Evolutionary conservation across 2,888 invertebrate genomes (phyloP).

Genomic region (Hirtodrosophila trivittata): DNA sequence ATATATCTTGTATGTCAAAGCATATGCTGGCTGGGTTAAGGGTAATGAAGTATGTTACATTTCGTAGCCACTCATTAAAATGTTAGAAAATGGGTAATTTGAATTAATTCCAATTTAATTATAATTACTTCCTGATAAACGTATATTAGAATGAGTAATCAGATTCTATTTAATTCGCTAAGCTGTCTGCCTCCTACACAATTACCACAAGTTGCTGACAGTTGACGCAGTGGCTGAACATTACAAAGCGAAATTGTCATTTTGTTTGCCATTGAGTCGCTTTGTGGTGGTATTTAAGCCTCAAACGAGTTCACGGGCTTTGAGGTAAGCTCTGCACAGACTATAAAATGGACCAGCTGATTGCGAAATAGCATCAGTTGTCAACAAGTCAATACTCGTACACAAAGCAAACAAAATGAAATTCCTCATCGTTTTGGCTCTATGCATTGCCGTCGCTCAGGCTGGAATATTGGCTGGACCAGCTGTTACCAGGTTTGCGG

Average conservation of each 20-base stretch:
- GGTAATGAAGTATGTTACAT: too few relatives aligned
- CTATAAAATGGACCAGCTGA: too few relatives aligned
- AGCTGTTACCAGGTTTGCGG: constrained; percentile 24
- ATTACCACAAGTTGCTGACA: constrained; percentile 15
- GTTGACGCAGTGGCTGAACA: too few relatives aligned
- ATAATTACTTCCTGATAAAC: background rate
- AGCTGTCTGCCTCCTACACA: constrained; percentile 7
- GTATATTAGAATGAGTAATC: constrained; percentile 12
- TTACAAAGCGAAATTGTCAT: constrained; percentile 38
- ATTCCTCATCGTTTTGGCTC: constrained; percentile 38
- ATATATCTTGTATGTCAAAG: too few relatives aligned
- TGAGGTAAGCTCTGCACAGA: background rate
- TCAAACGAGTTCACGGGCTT: constrained; percentile 41
- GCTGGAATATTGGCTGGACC: background rate
- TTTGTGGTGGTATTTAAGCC: constrained; percentile 18
- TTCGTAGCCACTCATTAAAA: too few relatives aligned
- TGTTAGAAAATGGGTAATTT: too few relatives aligned
- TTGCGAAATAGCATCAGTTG: constrained; percentile 19
- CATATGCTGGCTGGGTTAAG: too few relatives aligned
- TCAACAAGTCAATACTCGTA: constrained; percentile 17
- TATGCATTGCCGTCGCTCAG: constrained; percentile 32
- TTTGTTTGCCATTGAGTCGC: constrained; percentile 36
- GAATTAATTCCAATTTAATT: too few relatives aligned
- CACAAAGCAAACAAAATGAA: constrained; percentile 43
- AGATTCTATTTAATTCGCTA: constrained; percentile 6